Base-by-base conservation (phyloP, 2,797 vertebrate species). In the Alca torda region DNA sequence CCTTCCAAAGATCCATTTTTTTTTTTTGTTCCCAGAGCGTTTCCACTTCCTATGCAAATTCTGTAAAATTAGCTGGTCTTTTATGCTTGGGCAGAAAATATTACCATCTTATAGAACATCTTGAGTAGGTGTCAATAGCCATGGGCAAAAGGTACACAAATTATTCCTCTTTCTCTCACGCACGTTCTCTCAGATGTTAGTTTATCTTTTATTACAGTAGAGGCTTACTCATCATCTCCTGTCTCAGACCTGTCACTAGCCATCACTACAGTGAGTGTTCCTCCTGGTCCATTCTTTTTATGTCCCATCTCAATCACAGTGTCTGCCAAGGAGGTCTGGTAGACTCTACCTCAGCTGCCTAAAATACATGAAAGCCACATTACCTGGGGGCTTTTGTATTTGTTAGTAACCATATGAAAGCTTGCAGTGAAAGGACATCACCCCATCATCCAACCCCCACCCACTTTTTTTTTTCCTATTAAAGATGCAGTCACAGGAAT, bases 391-490 rank as follows among this genome's bases (percentile, higher is more conserved):
- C 4, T 57, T 88, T 75, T 56, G 14, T 26, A 51, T 63, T 69
- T 45, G 26, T 80, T 61, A 84, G 19, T 26, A 88, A 87, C n/a
- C 48, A 39, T 5, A 69, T 5, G 25, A 93, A 81, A 72, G 16
- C 46, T 41, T 76, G 46, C n/a, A 73, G 15, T 37, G 68, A 93
- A 92, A 84, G 70, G 54, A 37, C 31, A 56, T 45, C 25, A 41
- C 59, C 41, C 31, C 25, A 61, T 23, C 35, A 72, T 12, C 5
- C 4, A 11, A 21, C 4, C 4, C 8, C 5, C 4, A 5, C 2
- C 2, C 11, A 5, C 4, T 1, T 1, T 3, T 16, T 25, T 18
- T 59, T 68, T 70, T 45, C 4, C 33, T 48, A 1, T 43, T 65
- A 80, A 74, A 70, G 24, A 74, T n/a, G 13, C 37, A 88, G 56